Percentiles rank a stretch among this genome's conserved stretches.
Conservation (phyloP, 1,140 invertebrate species). For the Drosophila watanabei region DNA sequence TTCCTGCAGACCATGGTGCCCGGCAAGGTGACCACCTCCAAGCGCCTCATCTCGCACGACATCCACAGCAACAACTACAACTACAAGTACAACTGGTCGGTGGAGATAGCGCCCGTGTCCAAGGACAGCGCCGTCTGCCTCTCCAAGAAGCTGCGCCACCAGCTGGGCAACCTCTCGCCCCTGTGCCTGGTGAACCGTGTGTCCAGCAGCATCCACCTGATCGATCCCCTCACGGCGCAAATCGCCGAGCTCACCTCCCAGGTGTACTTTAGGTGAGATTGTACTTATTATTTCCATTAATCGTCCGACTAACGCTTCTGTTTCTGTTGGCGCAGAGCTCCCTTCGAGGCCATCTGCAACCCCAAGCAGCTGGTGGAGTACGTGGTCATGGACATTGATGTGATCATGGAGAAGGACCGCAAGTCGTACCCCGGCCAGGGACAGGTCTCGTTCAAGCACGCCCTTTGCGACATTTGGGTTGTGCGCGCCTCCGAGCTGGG, state of each 20-base stretch:
- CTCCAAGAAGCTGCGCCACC: slow-evolving; percentile 94
- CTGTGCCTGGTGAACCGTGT: slow-evolving; percentile 96
- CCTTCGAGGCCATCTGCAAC: slow-evolving; percentile 95
- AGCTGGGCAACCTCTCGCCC: slow-evolving; percentile 96
- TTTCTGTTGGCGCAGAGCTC: slow-evolving; percentile 82
- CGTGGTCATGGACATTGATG: slow-evolving; percentile 97
- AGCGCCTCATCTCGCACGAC: slow-evolving; percentile 99
- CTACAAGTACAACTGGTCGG: slow-evolving; percentile 97
- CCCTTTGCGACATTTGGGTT: slow-evolving; percentile 97
- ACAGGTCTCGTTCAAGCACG: slow-evolving; percentile 93
- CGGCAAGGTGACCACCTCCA: slow-evolving; percentile 94
- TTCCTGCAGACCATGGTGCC: slow-evolving; percentile 96
- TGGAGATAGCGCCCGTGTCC: slow-evolving; percentile 98
- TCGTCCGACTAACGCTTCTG: neutral
- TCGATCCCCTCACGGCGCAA: slow-evolving; percentile 97
- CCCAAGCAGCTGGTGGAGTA: slow-evolving; percentile 97
- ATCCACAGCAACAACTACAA: slow-evolving; percentile 98
- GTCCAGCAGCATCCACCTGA: slow-evolving; percentile 95
- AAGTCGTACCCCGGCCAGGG: slow-evolving; percentile 95
- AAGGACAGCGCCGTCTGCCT: slow-evolving; percentile 98
- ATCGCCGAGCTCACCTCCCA: slow-evolving; percentile 94
- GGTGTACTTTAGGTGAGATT: slow-evolving; percentile 91
- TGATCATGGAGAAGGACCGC: slow-evolving; percentile 91
- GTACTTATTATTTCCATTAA: accelerated
- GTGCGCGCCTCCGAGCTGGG: slow-evolving; percentile 96